A percentile compares a stretch with the other conserved stretches of the same genome.
These are phyloP conservation scores for Nibea coibor DNA, from an alignment of 2,113 vertebrate genomes.

Conservation along the genomic window DNA sequence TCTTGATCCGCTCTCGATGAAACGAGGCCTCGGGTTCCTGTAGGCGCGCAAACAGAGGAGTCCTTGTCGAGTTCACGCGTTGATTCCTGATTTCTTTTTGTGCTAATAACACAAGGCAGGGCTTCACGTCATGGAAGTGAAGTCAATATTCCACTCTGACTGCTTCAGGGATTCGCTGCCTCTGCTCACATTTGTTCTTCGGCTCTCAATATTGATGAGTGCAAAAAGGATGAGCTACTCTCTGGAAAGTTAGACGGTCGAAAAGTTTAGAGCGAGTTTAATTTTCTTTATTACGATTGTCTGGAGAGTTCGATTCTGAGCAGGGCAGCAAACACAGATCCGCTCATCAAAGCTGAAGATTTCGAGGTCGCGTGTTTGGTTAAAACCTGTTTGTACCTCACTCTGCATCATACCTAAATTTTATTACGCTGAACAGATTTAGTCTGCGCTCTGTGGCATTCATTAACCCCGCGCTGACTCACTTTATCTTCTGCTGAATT, in stretches of 20 bases:
- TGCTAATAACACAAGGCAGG: not conserved
- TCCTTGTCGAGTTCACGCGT: not conserved
- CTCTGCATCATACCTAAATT: not conserved
- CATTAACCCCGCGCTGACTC: slow-evolving; percentile 12
- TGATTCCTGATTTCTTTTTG: not conserved
- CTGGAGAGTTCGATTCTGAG: not conserved
- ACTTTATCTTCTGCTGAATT: not conserved
- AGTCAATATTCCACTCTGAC: slow-evolving; percentile 12
- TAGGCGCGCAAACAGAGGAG: not conserved
- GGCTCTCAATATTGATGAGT: slow-evolving; percentile 36
- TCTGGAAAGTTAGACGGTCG: not conserved
- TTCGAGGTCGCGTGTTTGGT: no score
- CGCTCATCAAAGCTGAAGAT: not conserved
- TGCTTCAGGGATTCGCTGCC: slow-evolving; percentile 14
- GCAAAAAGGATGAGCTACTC: slow-evolving; percentile 29
- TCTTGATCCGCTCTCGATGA: not conserved
- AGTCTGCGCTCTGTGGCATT: not conserved
- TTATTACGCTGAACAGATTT: not conserved
- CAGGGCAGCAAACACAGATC: not conserved
- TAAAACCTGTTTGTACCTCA: not conserved
- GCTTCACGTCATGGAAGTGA: not conserved
- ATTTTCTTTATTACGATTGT: not conserved
- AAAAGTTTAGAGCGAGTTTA: not conserved
- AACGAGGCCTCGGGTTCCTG: not conserved
- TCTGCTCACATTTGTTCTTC: slow-evolving; percentile 24